Percentiles rank a stretch among this genome's conserved stretches.
These are phyloP conservation scores for Anguilla marmorata DNA, from an alignment of 2,797 vertebrate species.

Conservation along the genomic window DNA sequence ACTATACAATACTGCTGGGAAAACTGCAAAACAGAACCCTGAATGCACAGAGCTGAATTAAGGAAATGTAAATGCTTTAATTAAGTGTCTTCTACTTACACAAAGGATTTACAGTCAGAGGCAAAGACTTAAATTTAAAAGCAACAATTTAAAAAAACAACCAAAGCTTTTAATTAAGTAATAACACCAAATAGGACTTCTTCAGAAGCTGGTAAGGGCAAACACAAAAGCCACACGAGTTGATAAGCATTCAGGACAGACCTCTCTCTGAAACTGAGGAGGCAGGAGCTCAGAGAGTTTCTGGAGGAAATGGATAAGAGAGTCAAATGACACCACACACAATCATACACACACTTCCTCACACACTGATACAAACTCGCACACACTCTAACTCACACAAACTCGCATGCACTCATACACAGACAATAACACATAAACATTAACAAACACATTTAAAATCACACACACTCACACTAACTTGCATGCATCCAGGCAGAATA, in stretches of 20 bases:
- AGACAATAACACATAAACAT: not conserved
- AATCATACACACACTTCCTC: not conserved
- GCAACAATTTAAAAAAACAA: constrained; percentile 7
- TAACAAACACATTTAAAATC: not conserved
- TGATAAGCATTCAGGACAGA: constrained; percentile 41
- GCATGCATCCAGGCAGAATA: not conserved
- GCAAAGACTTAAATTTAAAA: not conserved
- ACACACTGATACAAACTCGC: not conserved
- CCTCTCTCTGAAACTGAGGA: constrained; percentile 51
- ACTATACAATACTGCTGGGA: not conserved
- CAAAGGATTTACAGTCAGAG: not conserved
- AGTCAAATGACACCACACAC: constrained; percentile 2
- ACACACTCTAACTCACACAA: not conserved
- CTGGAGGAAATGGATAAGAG: constrained; percentile 38
- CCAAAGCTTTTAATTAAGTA: not conserved
- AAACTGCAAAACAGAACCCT: not conserved
- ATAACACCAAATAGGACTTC: not conserved
- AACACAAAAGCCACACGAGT: not conserved
- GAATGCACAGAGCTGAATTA: too few species aligned
- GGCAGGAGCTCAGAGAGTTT: constrained; percentile 53
- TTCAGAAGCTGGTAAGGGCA: not conserved
- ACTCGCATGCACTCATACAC: not conserved
- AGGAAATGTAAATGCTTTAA: not conserved
- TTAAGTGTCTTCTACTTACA: not conserved
- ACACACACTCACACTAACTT: not conserved